Conservation (phyloP, 2,797 vertebrate species). For the Crocidura indochinensis region DNA sequence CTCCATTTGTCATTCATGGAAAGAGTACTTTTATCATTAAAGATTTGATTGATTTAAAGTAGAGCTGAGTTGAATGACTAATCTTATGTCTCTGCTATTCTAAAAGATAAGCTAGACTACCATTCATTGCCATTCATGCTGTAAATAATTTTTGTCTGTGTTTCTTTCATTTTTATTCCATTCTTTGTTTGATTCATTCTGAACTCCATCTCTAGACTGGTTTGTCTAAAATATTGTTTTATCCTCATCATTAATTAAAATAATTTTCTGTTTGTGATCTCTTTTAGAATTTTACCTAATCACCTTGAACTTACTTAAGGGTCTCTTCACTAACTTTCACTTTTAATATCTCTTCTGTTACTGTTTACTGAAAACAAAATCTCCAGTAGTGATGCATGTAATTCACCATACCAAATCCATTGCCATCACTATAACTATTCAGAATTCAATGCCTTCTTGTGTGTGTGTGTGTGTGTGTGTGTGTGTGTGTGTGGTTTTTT, state of each 20-base stretch:
- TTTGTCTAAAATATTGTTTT: slow-evolving; percentile 19
- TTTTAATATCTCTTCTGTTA: neutral
- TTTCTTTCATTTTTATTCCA: slow-evolving; percentile 12
- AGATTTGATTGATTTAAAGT: slow-evolving; percentile 42
- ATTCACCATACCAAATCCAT: too few relatives aligned
- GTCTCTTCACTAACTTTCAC: neutral
- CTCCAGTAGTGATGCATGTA: neutral
- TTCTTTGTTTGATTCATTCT: slow-evolving; percentile 17
- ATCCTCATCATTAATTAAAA: slow-evolving; percentile 13
- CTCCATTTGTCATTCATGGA: slow-evolving; percentile 23
- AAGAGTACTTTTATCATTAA: slow-evolving; percentile 51
- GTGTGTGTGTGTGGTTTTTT: too few relatives aligned
- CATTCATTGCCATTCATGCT: neutral
- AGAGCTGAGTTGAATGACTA: neutral
- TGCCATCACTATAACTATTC: too few relatives aligned
- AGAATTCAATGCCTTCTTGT: too few relatives aligned
- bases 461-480: too few relatives aligned
- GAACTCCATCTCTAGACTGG: neutral
- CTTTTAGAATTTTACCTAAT: neutral
- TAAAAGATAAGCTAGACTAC: neutral
- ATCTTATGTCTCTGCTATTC: neutral
- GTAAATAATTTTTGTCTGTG: neutral
- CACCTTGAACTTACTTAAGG: neutral
- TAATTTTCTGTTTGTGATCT: neutral
- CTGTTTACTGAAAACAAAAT: neutral